Conservation (phyloP, 2,113 vertebrate species). For the Tamias sibiricus region DNA sequence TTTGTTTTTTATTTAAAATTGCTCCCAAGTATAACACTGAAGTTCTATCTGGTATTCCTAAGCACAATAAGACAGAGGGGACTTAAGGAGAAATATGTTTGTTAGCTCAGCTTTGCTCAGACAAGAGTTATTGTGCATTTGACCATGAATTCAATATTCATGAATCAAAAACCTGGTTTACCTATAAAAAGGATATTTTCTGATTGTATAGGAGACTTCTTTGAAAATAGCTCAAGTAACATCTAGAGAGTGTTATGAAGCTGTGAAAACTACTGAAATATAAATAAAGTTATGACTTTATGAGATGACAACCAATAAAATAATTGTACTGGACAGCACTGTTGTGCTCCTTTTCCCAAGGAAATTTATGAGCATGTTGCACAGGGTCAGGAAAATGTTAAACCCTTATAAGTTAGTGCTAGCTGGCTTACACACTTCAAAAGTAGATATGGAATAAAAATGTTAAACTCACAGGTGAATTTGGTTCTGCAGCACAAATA, state of each 20-base stretch:
- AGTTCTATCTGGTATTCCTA: neutral
- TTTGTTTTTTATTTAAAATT: neutral
- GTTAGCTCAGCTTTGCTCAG: neutral
- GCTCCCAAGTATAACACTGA: neutral
- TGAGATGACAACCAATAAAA: neutral
- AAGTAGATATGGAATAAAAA: neutral
- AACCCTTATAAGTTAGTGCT: neutral
- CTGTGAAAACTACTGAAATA: neutral
- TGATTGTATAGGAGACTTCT: neutral
- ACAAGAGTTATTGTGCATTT: neutral
- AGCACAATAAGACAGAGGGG: neutral
- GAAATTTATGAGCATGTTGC: neutral
- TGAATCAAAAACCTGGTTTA: neutral
- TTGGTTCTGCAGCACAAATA: neutral
- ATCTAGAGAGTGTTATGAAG: neutral
- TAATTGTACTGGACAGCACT: neutral
- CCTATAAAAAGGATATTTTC: neutral
- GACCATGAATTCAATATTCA: neutral
- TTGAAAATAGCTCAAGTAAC: neutral
- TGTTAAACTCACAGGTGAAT: neutral
- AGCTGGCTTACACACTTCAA: neutral
- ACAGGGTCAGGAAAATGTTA: neutral
- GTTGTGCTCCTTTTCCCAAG: neutral
- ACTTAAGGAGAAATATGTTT: neutral
- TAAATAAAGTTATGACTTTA: neutral